Percentiles rank a stretch among this genome's conserved stretches.
Conservation (phyloP, 2,888 invertebrate species). For the Omphaloscelis lunosa region DNA sequence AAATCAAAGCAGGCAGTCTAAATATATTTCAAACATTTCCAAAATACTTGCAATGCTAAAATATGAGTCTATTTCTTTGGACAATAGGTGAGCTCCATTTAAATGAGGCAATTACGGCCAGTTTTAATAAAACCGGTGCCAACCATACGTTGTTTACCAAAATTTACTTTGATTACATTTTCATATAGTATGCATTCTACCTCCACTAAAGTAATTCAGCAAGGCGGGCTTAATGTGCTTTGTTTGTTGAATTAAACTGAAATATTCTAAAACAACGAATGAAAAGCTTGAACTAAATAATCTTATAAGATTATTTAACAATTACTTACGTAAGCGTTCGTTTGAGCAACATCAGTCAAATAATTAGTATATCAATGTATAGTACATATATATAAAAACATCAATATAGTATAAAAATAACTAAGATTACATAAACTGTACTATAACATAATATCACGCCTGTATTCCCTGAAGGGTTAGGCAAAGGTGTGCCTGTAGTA, state of each 20-base stretch:
- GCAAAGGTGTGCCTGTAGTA: no score
- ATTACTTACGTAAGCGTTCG: background rate
- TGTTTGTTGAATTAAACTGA: constrained; percentile 32
- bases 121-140: constrained; percentile 10
- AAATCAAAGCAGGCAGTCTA: background rate
- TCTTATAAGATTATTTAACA: background rate
- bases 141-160: constrained; percentile 17
- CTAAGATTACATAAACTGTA: background rate
- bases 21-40: background rate
- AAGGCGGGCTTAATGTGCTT: constrained; percentile 15
- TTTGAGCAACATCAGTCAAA: background rate
- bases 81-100: constrained; percentile 6
- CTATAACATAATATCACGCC: no score
- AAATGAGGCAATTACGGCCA: constrained; percentile 27
- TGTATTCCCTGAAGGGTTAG: no score
- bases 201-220: constrained; percentile 23
- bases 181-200: constrained; percentile 35
- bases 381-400: no score
- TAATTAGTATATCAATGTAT: background rate
- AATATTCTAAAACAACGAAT: constrained; percentile 17
- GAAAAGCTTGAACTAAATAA: background rate
- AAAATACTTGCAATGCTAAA: background rate
- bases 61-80: background rate
- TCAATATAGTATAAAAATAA: background rate
- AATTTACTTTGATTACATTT: constrained; percentile 41